Conservation (phyloP, 2,113 vertebrate genomes). For the Carettochelys insculpta region DNA sequence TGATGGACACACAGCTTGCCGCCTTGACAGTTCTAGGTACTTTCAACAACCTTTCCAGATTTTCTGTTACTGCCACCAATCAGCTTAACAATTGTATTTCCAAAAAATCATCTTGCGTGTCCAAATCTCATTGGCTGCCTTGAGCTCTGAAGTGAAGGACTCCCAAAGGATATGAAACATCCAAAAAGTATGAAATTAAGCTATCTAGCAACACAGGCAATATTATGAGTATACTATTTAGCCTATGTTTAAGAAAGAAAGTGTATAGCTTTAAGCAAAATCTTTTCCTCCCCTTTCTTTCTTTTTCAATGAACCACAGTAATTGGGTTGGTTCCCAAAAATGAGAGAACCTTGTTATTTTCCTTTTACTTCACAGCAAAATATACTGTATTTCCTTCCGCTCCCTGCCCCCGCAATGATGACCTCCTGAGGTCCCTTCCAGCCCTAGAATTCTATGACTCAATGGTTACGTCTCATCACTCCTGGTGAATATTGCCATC, state of each 20-base stretch:
- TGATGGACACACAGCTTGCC: neutral
- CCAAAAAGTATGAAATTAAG: neutral
- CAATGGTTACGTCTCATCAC: no score
- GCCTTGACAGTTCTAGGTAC: neutral
- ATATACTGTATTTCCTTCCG: accelerated
- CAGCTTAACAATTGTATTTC: neutral
- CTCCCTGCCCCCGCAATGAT: no score
- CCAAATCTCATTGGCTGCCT: accelerated
- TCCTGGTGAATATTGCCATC: conserved; percentile 47
- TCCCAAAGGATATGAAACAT: neutral
- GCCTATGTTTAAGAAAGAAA: neutral
- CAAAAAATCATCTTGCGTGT: neutral
- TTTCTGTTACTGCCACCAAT: neutral
- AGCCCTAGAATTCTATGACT: no score
- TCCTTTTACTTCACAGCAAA: neutral
- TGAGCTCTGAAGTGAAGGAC: neutral
- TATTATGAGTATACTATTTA: neutral
- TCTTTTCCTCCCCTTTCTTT: neutral
- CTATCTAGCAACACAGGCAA: neutral
- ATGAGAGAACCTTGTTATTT: neutral
- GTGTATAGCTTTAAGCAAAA: neutral
- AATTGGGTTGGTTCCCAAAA: neutral
- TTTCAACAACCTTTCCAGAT: neutral
- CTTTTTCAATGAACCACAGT: neutral
- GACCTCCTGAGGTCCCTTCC: no score